Conservation (phyloP, 2,888 invertebrate genomes). For the Eupithecia pulchellata region DNA sequence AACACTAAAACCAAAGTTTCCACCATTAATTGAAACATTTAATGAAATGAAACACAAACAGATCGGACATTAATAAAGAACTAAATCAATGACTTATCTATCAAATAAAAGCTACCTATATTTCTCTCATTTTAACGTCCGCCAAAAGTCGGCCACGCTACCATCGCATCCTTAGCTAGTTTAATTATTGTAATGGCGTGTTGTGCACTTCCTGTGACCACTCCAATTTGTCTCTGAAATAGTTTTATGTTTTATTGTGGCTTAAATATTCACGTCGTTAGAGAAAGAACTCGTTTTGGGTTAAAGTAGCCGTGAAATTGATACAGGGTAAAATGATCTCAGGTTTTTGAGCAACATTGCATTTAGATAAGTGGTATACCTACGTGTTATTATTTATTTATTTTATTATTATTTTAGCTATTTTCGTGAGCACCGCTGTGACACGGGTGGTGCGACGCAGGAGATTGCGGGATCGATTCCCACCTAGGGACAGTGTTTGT, state of each 20-base stretch:
- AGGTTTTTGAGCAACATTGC: background rate
- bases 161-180: background rate
- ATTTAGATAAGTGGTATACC: background rate
- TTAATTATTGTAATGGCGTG: slow-evolving; percentile 36
- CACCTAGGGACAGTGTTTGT: too few relatives aligned
- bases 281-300: slow-evolving; percentile 27
- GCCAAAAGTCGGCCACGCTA: background rate
- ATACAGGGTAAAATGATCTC: too few relatives aligned
- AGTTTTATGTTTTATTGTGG: slow-evolving; percentile 25
- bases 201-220: slow-evolving; percentile 36
- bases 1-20: too few relatives aligned
- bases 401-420: background rate
- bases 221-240: slow-evolving; percentile 35
- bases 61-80: too few relatives aligned
- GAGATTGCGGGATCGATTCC: too few relatives aligned
- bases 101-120: too few relatives aligned
- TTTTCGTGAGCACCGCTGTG: background rate
- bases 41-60: too few relatives aligned
- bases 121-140: too few relatives aligned
- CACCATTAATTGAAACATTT: too few relatives aligned
- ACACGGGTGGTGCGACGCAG: too few relatives aligned
- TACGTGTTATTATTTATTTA: background rate
- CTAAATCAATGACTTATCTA: too few relatives aligned
- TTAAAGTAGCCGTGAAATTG: slow-evolving; percentile 35
- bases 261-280: slow-evolving; percentile 31